Percentiles rank a stretch among this genome's conserved stretches.
Conservation (phyloP, 2,888 invertebrate species). For the Hipparchia sbordonii region DNA sequence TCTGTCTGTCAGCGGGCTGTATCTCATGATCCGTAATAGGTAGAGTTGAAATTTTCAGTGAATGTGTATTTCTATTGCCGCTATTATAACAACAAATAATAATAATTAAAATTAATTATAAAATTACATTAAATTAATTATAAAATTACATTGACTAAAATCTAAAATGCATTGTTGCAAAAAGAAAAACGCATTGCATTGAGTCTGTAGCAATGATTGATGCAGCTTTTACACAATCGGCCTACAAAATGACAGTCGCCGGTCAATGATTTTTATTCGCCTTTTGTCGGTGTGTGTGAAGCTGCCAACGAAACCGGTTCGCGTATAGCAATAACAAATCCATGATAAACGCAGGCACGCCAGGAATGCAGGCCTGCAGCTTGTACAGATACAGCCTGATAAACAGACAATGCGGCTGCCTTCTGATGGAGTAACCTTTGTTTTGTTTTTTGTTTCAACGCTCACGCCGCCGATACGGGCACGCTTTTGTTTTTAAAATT, state of each 20-base stretch:
- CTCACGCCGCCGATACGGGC: conserved; percentile 4
- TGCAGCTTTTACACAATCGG: too few relatives aligned
- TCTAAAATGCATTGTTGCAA: too few relatives aligned
- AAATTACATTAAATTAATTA: too few relatives aligned
- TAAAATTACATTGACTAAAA: too few relatives aligned
- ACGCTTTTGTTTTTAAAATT: conserved; percentile 4
- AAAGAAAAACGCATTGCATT: too few relatives aligned
- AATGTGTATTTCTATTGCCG: too few relatives aligned
- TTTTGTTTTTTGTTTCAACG: conserved; percentile 26
- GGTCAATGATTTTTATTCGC: not conserved
- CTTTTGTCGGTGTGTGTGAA: conserved; percentile 32
- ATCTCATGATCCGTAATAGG: too few relatives aligned
- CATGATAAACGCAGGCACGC: conserved; percentile 48
- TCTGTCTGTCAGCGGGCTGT: too few relatives aligned
- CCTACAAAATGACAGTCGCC: not conserved
- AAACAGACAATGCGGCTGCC: conserved; percentile 43
- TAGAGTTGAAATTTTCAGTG: too few relatives aligned
- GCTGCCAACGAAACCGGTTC: conserved; percentile 67
- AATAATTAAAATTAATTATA: too few relatives aligned
- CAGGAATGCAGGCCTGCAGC: conserved; percentile 50
- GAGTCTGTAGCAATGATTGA: too few relatives aligned
- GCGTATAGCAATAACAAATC: conserved; percentile 48
- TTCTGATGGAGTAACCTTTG: conserved; percentile 34
- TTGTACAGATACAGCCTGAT: conserved; percentile 42
- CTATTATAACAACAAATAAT: too few relatives aligned